phyloP scores from a whole-genome alignment of 2,797 vertebrate species.

The Antrozous pallidus region DNA sequence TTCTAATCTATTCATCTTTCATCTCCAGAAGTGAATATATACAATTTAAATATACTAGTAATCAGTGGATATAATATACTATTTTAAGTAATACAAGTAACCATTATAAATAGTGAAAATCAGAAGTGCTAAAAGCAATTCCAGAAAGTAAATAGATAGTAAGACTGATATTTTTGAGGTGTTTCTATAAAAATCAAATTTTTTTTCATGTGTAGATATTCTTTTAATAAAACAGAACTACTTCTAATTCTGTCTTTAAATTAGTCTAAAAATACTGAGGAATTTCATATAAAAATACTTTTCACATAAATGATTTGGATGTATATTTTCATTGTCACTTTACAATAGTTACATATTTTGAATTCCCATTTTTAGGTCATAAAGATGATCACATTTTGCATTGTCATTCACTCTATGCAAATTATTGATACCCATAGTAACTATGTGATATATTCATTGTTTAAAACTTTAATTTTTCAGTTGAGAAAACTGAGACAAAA shows the following conservation, averaged over 20 bases:
- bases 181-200: neutral
- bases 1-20: neutral
- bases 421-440: neutral
- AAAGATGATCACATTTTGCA: neutral
- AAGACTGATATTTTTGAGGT: neutral
- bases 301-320: neutral
- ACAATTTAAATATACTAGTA: neutral
- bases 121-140: neutral
- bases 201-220: neutral
- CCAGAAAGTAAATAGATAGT: neutral
- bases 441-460: neutral
- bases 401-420: neutral
- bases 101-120: neutral
- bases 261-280: neutral
- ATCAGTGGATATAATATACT: neutral
- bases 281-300: neutral
- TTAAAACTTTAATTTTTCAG: neutral
- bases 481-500: neutral
- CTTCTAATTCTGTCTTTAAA: conserved; percentile 23
- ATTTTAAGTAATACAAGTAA: neutral
- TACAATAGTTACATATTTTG: neutral
- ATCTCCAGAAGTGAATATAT: neutral
- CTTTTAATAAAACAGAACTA: neutral
- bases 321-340: neutral
- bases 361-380: neutral